Evolutionary conservation across 2,113 vertebrate genomes (phyloP).

Genomic region (Pygathrix nemaeus): DNA sequence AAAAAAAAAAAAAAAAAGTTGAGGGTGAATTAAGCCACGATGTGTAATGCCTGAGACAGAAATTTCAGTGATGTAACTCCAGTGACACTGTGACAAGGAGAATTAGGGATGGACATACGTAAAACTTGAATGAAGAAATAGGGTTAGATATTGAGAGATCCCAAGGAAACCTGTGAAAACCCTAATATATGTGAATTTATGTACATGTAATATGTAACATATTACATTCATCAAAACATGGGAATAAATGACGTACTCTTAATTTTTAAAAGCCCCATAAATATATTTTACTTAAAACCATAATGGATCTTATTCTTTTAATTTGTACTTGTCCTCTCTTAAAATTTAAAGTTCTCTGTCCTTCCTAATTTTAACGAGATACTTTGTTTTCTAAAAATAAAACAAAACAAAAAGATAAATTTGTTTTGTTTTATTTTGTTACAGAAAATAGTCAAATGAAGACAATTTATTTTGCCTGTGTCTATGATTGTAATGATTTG

Average conservation of each 20-base stretch:
- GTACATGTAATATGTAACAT: not conserved
- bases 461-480: not conserved
- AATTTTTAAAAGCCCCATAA: not conserved
- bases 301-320: not conserved
- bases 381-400: not conserved
- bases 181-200: not conserved
- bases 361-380: not conserved
- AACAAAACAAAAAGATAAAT: not conserved
- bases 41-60: not conserved
- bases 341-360: not conserved
- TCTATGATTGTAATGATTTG: constrained; percentile 11
- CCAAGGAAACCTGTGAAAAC: not conserved
- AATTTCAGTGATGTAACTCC: not conserved
- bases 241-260: not conserved
- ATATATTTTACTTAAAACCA: not conserved
- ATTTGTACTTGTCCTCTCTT: not conserved
- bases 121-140: not conserved
- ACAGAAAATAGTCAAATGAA: not conserved
- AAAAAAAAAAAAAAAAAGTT: constrained; percentile 3
- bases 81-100: not conserved
- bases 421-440: constrained; percentile 40
- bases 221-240: not conserved
- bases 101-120: not conserved
- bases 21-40: not conserved
- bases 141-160: not conserved